Evolutionary conservation across 2,797 vertebrate genomes (phyloP).

Genomic region (Falco cherrug): DNA sequence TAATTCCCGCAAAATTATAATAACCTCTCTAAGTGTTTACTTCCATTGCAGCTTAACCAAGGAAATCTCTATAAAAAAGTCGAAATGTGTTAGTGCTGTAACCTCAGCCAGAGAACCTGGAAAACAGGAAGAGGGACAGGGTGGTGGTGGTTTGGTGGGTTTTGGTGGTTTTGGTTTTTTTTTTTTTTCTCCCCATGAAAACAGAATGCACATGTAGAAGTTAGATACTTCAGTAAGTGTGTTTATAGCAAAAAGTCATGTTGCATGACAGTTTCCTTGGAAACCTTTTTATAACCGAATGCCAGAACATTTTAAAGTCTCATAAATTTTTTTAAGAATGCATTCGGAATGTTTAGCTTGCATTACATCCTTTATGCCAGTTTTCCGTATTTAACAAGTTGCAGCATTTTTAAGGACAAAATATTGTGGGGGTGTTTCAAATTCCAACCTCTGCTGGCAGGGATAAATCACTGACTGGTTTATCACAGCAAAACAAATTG

Average conservation of each 20-base stretch:
- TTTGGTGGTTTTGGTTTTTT: no score
- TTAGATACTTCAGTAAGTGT: background rate
- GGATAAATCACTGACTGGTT: background rate
- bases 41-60: background rate
- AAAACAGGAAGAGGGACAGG: background rate
- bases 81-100: background rate
- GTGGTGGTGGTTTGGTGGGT: no score
- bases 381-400: background rate
- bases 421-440: background rate
- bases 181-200: background rate
- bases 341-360: background rate
- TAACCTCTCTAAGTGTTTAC: background rate
- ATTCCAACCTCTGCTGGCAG: background rate
- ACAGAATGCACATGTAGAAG: background rate
- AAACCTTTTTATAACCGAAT: slow-evolving; percentile 19
- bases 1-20: background rate
- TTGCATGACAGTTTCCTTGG: slow-evolving; percentile 35
- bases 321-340: background rate
- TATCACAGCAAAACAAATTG: background rate
- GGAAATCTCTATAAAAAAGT: background rate
- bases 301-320: background rate
- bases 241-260: background rate
- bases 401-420: background rate
- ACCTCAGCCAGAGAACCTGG: background rate
- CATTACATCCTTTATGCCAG: background rate